phyloP scores from a whole-genome alignment of 2,113 vertebrate species.

The Pseudorectes ferrugineus region DNA sequence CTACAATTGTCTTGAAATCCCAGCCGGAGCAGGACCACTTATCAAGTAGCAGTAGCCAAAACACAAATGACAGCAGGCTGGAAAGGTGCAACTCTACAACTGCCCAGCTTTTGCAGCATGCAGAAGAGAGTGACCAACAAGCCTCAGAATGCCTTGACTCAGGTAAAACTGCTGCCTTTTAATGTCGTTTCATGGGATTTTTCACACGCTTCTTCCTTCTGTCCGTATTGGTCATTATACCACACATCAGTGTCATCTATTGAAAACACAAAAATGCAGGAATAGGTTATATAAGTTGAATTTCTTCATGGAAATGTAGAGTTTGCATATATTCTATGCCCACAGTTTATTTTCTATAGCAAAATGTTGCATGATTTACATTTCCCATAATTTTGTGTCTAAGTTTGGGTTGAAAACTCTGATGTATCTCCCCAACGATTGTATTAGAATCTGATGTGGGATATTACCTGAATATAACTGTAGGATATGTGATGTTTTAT shows the following conservation, averaged over 20 bases:
- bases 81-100: conserved; percentile 60
- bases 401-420: neutral
- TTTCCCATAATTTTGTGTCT: neutral
- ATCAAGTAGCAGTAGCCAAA: conserved; percentile 40
- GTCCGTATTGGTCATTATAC: neutral
- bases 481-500: neutral
- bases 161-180: conserved; percentile 62
- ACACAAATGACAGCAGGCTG: conserved; percentile 4
- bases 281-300: neutral
- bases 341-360: neutral
- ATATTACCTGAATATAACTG: neutral
- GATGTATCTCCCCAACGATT: neutral
- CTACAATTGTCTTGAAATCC: neutral
- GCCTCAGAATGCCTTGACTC: conserved; percentile 72
- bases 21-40: conserved; percentile 33
- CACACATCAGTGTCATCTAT: rapidly evolving
- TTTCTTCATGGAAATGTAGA: neutral
- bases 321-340: neutral
- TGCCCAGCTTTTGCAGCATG: conserved; percentile 67
- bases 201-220: neutral
- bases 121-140: conserved; percentile 71
- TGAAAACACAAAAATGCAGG: neutral
- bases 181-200: neutral
- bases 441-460: neutral
- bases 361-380: neutral